Evolutionary conservation across 2,797 vertebrate genomes (phyloP), one percentile per base, ranked within the genome.

Genomic region (Spatula versicolor): DNA sequence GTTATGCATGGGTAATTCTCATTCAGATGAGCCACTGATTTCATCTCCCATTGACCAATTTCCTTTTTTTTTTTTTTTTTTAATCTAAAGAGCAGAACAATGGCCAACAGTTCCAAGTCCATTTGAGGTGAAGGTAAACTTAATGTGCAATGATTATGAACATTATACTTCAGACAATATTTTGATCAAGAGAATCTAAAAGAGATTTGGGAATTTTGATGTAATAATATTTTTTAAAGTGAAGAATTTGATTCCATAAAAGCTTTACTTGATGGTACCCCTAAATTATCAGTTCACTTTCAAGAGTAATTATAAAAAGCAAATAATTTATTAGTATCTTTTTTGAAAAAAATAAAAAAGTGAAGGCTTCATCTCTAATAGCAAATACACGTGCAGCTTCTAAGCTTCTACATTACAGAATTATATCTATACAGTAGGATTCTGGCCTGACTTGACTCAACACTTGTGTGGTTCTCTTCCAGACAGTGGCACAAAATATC

Each of bases 11-110:
- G 37, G 15, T 90, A 95, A 88, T 41, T 83, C 45, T 15, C 39
- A 48, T 75, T 95, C 74, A 89, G 28, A 14, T 74, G 54, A 89
- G 35, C 11, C 68, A 60, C 55, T 25, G 14, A 83, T 69, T 96
- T 84, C 52, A 85, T 56, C 16, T 82, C 45, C 55, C 56, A 87
- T 18, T 74, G 85, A 90, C 66, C 31, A 54, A 82, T 39, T 67
- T 67, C 17, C 35, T 83, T 94, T 81, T 63, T 94, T 78, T 63
- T 93, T 93, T 81, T 63, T 43, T 45, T 43, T 45, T 45, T 45
- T 9, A 43, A 66, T 83, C 26, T 46, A 31, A 91, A 78, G 72
- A 78, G 62, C 13, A 80, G 74, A 88, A 66, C 30, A 75, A 69
- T 33, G 25, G 79, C 35, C 48, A 56, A 72, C 33, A 76, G 39